A percentile compares a stretch with the other conserved stretches of the same genome.
Evolutionary conservation across 2,888 invertebrate species (phyloP).

Genomic region (Euspilapteryx auroguttella): DNA sequence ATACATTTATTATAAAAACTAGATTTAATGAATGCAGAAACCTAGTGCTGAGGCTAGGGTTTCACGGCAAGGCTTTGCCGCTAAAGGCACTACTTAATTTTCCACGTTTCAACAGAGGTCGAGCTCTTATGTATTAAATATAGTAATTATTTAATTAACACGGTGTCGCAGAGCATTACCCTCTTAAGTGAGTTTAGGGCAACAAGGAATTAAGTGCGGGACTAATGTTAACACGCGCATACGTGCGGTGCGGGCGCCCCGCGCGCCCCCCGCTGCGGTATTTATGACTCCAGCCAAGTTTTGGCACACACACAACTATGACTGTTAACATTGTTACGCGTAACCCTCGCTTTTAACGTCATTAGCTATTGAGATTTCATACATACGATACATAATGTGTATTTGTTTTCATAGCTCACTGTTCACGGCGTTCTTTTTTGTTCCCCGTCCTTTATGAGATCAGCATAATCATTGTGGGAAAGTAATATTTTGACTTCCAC

Average conservation of each 20-base stretch:
- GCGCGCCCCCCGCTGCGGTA: constrained; percentile 39
- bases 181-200: constrained; percentile 54
- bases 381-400: constrained; percentile 46
- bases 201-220: constrained; percentile 54
- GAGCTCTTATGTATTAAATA: no score
- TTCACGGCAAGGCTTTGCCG: no score
- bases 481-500: constrained; percentile 26
- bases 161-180: constrained; percentile 46
- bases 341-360: constrained; percentile 48
- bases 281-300: constrained; percentile 50
- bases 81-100: no score
- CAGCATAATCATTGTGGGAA: constrained; percentile 51
- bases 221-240: constrained; percentile 56
- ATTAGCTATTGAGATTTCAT: constrained; percentile 55
- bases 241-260: constrained; percentile 33
- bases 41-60: no score
- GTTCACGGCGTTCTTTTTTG: constrained; percentile 19
- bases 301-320: constrained; percentile 54
- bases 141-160: constrained; percentile 61
- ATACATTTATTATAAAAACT: no score
- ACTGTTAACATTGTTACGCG: constrained; percentile 51
- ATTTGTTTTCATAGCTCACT: constrained; percentile 53
- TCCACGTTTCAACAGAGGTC: no score
- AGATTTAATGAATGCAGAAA: no score
- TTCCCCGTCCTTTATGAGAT: constrained; percentile 27